Percentiles rank a stretch among this genome's conserved stretches.
phyloP scores from a whole-genome alignment of 2,888 invertebrate species.

The Pristionchus maxplancki region DNA sequence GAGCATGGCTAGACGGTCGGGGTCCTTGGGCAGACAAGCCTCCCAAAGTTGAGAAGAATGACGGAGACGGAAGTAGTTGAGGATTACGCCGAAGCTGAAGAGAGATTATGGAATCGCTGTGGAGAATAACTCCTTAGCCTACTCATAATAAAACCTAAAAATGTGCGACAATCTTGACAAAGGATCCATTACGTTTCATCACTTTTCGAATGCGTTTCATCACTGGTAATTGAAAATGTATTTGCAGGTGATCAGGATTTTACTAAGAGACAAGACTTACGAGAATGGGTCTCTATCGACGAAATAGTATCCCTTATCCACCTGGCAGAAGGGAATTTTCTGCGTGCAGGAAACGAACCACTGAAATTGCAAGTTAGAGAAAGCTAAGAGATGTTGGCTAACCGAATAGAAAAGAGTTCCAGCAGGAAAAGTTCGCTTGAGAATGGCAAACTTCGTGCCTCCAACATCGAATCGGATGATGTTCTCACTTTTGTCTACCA shows the following conservation, averaged over 20 bases:
- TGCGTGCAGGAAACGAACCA: constrained; percentile 73
- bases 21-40: constrained; percentile 75
- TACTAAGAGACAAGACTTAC: no score
- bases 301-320: constrained; percentile 72
- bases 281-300: constrained; percentile 75
- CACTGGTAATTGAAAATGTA: no score
- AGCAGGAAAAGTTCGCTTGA: constrained; percentile 61
- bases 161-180: no score
- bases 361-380: constrained; percentile 54
- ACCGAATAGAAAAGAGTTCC: constrained; percentile 64
- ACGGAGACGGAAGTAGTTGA: constrained; percentile 74
- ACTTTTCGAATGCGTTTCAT: no score
- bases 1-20: constrained; percentile 70
- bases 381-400: not conserved
- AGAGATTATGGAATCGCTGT: not conserved
- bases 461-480: constrained; percentile 75
- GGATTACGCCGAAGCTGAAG: constrained; percentile 71
- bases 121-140: no score
- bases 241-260: not conserved
- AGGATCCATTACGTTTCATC: no score
- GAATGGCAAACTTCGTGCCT: constrained; percentile 61
- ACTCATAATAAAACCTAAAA: no score
- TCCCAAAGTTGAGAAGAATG: constrained; percentile 74
- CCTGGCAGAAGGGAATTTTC: constrained; percentile 64
- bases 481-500: constrained; percentile 52